Conservation (phyloP, 37 sponge, comb jelly and placozoan species). For the Haliclona indistincta region DNA sequence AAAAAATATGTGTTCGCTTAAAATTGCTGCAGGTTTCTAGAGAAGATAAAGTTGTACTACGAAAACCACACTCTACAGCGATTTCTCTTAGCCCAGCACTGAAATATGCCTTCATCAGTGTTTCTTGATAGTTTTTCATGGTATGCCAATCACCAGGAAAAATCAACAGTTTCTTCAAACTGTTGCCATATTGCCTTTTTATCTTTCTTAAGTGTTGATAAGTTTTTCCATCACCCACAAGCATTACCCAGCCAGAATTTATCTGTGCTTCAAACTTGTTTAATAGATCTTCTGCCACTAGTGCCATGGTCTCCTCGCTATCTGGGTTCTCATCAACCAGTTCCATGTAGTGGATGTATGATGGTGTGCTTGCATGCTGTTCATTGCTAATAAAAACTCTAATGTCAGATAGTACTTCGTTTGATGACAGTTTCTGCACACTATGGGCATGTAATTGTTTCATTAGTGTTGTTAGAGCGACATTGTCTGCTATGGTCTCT, state of each 20-base stretch:
- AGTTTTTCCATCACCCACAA: constrained; percentile 43
- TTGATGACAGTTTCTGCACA: too few species aligned
- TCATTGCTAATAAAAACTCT: too few species aligned
- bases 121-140: constrained; percentile 3
- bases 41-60: constrained; percentile 1
- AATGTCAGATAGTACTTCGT: too few species aligned
- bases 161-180: constrained; percentile 4
- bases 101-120: constrained; percentile 34
- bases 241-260: constrained; percentile 7
- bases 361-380: too few species aligned
- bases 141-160: constrained; percentile 32
- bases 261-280: not conserved
- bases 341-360: constrained; percentile 46
- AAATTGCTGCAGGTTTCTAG: constrained; percentile 7
- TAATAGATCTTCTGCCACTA: constrained; percentile 16
- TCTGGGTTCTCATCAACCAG: constrained; percentile 33
- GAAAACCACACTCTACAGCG: not conserved
- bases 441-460: too few species aligned
- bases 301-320: constrained; percentile 17
- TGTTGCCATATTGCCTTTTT: not conserved
- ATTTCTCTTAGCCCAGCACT: not conserved
- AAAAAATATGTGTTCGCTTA: constrained; percentile 6
- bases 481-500: too few species aligned
- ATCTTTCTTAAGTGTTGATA: constrained; percentile 35
- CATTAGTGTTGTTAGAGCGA: too few species aligned